phyloP scores from a whole-genome alignment of 2,113 vertebrate species.

The Ramphastos sulfuratus region DNA sequence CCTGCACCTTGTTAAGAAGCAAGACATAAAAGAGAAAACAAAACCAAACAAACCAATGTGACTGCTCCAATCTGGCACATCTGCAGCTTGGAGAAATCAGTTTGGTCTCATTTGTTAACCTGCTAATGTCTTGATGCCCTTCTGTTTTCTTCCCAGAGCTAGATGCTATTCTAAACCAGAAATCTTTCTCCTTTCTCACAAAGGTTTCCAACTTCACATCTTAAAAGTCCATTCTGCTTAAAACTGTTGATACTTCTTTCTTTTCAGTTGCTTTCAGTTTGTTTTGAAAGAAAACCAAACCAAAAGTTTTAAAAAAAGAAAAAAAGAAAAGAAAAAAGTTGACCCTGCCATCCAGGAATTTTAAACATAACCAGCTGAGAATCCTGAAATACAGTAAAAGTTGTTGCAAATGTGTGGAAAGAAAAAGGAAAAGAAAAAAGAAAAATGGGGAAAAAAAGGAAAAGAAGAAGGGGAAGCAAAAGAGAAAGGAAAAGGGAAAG shows the following conservation, averaged over 20 bases:
- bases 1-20: not conserved
- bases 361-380: not conserved
- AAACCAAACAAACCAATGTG: not conserved
- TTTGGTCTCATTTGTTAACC: not conserved
- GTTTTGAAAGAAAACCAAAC: not conserved
- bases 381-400: not conserved
- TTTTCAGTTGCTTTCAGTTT: not conserved
- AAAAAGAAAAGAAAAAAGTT: not conserved
- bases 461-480: too few species aligned
- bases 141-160: not conserved
- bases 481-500: too few species aligned
- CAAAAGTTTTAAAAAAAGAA: not conserved
- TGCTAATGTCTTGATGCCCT: fast-evolving
- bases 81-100: not conserved
- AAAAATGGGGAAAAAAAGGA: too few species aligned
- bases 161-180: not conserved
- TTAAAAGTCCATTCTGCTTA: not conserved
- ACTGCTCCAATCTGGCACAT: not conserved
- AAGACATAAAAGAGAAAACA: not conserved
- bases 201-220: not conserved
- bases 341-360: not conserved
- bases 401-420: not conserved
- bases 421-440: not conserved
- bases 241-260: not conserved
- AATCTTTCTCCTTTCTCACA: not conserved